Percentiles rank a stretch among this genome's conserved stretches.
phyloP scores from a whole-genome alignment of 2,113 vertebrate genomes.

The Stomatorhinus ivindoensis region DNA sequence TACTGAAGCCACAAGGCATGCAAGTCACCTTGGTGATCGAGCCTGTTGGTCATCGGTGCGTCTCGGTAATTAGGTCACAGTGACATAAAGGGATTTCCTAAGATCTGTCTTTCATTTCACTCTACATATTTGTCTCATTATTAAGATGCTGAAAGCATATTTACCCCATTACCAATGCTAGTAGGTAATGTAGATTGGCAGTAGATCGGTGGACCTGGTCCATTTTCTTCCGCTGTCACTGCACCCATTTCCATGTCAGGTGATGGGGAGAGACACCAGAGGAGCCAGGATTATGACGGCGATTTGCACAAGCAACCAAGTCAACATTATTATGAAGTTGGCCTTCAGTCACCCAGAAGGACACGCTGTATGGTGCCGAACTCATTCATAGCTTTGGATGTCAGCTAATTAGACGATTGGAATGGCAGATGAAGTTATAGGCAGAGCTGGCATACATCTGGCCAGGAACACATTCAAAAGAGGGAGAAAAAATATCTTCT shows the following conservation, averaged over 20 bases:
- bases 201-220: not conserved
- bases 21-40: not conserved
- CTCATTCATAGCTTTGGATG: not conserved
- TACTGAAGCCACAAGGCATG: not conserved
- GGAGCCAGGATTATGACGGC: not conserved
- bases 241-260: not conserved
- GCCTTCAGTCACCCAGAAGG: not conserved
- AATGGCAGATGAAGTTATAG: not conserved
- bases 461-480: not conserved
- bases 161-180: not conserved
- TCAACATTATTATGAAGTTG: not conserved
- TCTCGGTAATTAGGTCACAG: not conserved
- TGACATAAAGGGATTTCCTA: not conserved
- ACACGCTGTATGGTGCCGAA: not conserved
- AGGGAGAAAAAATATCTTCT: not conserved
- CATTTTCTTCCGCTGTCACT: not conserved
- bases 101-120: not conserved
- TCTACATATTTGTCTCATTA: not conserved
- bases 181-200: not conserved
- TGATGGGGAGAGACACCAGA: not conserved
- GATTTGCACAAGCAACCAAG: not conserved
- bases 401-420: not conserved
- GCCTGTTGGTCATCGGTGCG: not conserved
- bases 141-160: not conserved
- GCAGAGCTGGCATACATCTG: not conserved